These are phyloP conservation scores for Lutjanus campechanus DNA, from an alignment of 2,797 vertebrate species.

Conservation along the genomic window DNA sequence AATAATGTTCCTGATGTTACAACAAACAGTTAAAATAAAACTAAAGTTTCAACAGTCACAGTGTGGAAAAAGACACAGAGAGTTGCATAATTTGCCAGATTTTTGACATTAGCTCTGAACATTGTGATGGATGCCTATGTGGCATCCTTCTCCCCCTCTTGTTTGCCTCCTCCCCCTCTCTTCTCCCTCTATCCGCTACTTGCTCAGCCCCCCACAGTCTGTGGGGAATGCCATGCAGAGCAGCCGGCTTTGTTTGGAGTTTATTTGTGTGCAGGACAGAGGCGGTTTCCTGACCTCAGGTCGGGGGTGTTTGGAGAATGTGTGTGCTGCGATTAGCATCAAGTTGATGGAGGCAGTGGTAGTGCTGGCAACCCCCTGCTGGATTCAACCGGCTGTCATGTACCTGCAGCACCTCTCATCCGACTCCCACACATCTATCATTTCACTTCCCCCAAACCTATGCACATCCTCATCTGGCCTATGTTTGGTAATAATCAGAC, in stretches of 20 bases:
- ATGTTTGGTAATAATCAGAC: conserved; percentile 10
- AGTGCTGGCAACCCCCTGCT: conserved; percentile 32
- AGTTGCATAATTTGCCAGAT: background rate
- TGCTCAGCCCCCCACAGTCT: conserved; percentile 55
- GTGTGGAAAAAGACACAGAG: background rate
- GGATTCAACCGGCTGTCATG: conserved; percentile 29
- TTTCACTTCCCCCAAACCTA: background rate
- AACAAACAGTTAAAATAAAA: background rate
- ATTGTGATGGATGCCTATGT: conserved; percentile 8
- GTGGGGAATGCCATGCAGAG: conserved; percentile 61
- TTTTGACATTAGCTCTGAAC: background rate
- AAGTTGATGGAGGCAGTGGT: conserved; percentile 33
- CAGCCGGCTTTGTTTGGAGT: conserved; percentile 74
- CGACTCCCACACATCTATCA: background rate
- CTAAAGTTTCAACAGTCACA: background rate
- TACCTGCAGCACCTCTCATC: background rate
- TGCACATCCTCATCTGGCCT: conserved; percentile 9
- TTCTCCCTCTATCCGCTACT: conserved; percentile 23
- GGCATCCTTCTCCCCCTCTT: conserved; percentile 4
- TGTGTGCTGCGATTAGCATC: conserved; percentile 63
- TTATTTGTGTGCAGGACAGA: conserved; percentile 78
- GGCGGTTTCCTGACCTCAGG: conserved; percentile 78
- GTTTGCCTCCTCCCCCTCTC: background rate
- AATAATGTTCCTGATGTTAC: background rate
- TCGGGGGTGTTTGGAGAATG: conserved; percentile 70